These are phyloP conservation scores for Drosophila azteca DNA, from an alignment of 1,140 invertebrate species.

Conservation along the genomic window DNA sequence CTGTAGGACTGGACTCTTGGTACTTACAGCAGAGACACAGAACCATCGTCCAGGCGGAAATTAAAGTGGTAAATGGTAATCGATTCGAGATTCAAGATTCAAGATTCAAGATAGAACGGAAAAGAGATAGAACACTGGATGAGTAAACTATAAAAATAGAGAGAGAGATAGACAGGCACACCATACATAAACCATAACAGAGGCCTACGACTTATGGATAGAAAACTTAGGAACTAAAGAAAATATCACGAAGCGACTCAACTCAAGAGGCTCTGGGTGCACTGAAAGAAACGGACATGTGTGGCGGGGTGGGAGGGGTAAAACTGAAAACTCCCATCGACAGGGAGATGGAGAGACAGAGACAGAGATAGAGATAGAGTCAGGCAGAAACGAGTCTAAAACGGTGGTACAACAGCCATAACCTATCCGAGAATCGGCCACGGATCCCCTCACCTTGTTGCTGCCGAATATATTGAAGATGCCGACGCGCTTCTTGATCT, in stretches of 20 bases:
- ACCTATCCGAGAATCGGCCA: slow-evolving; percentile 38
- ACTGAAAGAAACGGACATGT: slow-evolving; percentile 37
- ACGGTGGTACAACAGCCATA: slow-evolving; percentile 6
- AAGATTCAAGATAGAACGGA: slow-evolving; percentile 20
- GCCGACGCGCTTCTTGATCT: slow-evolving; percentile 94
- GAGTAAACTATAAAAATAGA: slow-evolving; percentile 63
- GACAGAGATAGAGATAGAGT: slow-evolving; percentile 10
- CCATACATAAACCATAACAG: slow-evolving; percentile 43
- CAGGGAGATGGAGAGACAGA: slow-evolving; percentile 10
- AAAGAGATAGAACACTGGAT: slow-evolving; percentile 62
- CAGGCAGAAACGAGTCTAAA: slow-evolving; percentile 24
- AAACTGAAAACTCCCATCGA: slow-evolving; percentile 36
- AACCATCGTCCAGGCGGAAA: slow-evolving; percentile 62
- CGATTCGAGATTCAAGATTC: slow-evolving; percentile 27
- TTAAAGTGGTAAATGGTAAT: slow-evolving; percentile 51
- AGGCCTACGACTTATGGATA: slow-evolving; percentile 57
- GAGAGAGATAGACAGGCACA: no score
- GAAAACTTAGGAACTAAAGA: slow-evolving; percentile 60
- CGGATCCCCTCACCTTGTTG: slow-evolving; percentile 91
- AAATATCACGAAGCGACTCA: slow-evolving; percentile 49
- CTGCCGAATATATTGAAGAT: slow-evolving; percentile 95
- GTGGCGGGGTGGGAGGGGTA: background rate
- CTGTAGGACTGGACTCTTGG: slow-evolving; percentile 60
- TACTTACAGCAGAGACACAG: slow-evolving; percentile 66
- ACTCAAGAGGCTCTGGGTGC: slow-evolving; percentile 52